phyloP scores from a whole-genome alignment of 2,113 vertebrate species.

The Oryzias curvinotus region DNA sequence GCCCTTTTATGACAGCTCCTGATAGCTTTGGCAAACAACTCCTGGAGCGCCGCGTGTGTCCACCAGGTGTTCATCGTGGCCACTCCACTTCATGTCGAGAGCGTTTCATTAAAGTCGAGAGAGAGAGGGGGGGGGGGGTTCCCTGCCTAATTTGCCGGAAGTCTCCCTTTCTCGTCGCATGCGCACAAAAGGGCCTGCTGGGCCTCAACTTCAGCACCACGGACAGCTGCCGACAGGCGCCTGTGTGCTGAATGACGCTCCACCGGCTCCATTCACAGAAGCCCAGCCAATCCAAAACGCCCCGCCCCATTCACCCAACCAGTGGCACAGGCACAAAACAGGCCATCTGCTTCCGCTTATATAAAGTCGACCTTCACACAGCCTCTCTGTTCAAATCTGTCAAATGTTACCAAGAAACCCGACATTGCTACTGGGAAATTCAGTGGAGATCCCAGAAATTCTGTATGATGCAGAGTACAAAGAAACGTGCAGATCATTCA shows the following conservation, averaged over 20 bases:
- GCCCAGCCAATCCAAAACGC: slow-evolving; percentile 65
- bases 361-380: background rate
- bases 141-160: slow-evolving; percentile 69
- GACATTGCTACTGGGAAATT: no score
- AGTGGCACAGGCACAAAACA: slow-evolving; percentile 17
- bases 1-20: slow-evolving; percentile 9
- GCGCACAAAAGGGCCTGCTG: slow-evolving; percentile 22
- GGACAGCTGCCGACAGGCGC: slow-evolving; percentile 15
- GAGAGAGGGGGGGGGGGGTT: slow-evolving; percentile 32
- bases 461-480: no score
- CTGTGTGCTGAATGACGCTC: slow-evolving; percentile 50
- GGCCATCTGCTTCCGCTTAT: slow-evolving; percentile 47
- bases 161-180: slow-evolving; percentile 55
- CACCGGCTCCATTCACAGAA: slow-evolving; percentile 65
- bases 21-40: slow-evolving; percentile 52
- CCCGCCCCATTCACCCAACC: slow-evolving; percentile 57
- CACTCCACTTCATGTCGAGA: slow-evolving; percentile 63
- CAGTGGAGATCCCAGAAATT: no score
- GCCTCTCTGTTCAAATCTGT: background rate
- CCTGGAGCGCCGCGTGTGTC: slow-evolving; percentile 7
- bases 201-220: slow-evolving; percentile 23
- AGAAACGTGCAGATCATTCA: no score
- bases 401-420: background rate
- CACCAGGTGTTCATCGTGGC: slow-evolving; percentile 65
- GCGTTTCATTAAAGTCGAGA: slow-evolving; percentile 60